Percentiles rank a stretch among this genome's conserved stretches.
Evolutionary conservation across 2,888 invertebrate genomes (phyloP).

Genomic region (Galeruca laticollis): DNA sequence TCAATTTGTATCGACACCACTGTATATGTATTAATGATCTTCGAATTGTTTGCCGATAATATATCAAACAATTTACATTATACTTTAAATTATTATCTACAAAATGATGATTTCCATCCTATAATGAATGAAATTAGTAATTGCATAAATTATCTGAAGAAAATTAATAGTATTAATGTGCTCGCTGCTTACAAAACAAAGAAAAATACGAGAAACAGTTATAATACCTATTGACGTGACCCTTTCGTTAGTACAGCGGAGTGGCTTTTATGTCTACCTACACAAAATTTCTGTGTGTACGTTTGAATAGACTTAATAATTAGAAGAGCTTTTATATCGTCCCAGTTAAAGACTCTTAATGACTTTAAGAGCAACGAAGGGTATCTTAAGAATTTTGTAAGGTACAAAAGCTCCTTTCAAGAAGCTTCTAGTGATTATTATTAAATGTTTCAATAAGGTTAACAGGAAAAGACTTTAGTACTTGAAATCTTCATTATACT

Average conservation of each 20-base stretch:
- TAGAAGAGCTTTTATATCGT: not conserved
- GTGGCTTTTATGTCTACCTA: slow-evolving; percentile 9
- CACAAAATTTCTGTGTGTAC: slow-evolving; percentile 7
- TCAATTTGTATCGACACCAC: too few relatives aligned
- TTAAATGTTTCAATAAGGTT: not conserved
- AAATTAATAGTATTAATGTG: too few relatives aligned
- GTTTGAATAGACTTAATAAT: slow-evolving; percentile 8
- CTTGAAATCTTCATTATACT: not conserved
- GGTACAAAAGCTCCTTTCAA: not conserved
- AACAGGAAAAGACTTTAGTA: not conserved
- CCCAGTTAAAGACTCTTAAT: not conserved
- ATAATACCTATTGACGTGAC: slow-evolving; percentile 8
- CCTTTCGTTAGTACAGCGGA: not conserved
- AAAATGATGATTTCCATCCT: too few relatives aligned
- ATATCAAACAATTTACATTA: too few relatives aligned
- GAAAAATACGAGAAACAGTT: not conserved
- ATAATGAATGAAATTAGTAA: too few relatives aligned
- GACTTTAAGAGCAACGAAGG: slow-evolving; percentile 11
- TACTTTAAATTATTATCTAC: too few relatives aligned
- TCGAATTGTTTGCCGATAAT: too few relatives aligned
- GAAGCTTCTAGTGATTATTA: not conserved
- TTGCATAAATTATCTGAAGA: too few relatives aligned
- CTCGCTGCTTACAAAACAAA: not conserved
- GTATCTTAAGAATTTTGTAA: slow-evolving; percentile 6
- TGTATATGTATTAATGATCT: too few relatives aligned